Conservation (phyloP, 1,140 invertebrate genomes). For the Eriosoma lanigerum region DNA sequence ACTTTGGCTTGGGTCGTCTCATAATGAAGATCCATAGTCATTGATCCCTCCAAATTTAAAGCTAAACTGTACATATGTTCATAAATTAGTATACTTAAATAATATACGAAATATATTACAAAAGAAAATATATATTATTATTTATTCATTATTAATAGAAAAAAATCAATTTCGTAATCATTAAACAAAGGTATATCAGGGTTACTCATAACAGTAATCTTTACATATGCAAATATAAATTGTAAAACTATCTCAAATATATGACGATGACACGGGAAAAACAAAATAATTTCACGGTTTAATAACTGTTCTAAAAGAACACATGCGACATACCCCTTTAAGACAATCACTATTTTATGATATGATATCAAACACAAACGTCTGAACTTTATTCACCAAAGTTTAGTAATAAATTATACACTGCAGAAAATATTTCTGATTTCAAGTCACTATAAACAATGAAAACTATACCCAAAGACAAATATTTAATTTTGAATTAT, state of each 20-base stretch:
- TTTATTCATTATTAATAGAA: too few species aligned
- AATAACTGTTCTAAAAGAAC: constrained; percentile 1
- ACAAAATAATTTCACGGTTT: constrained; percentile 2
- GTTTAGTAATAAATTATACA: background rate
- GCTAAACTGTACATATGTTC: constrained; percentile 66
- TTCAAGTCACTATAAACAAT: too few species aligned
- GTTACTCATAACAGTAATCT: too few species aligned
- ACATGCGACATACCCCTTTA: background rate
- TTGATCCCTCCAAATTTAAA: constrained; percentile 75
- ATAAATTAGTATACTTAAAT: background rate
- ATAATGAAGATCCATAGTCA: constrained; percentile 80
- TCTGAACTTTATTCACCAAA: background rate
- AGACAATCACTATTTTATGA: background rate
- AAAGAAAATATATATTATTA: too few species aligned
- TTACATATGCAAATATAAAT: too few species aligned
- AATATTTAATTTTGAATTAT: too few species aligned
- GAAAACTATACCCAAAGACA: background rate
- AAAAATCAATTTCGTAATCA: too few species aligned
- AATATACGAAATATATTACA: background rate
- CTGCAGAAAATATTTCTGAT: background rate
- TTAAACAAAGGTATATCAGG: too few species aligned
- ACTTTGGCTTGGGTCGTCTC: constrained; percentile 77
- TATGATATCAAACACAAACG: constrained; percentile 17
- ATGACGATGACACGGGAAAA: too few species aligned
- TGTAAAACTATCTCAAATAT: too few species aligned